Conservation (phyloP, 2,888 invertebrate species). For the Lasius fuliginosus region DNA sequence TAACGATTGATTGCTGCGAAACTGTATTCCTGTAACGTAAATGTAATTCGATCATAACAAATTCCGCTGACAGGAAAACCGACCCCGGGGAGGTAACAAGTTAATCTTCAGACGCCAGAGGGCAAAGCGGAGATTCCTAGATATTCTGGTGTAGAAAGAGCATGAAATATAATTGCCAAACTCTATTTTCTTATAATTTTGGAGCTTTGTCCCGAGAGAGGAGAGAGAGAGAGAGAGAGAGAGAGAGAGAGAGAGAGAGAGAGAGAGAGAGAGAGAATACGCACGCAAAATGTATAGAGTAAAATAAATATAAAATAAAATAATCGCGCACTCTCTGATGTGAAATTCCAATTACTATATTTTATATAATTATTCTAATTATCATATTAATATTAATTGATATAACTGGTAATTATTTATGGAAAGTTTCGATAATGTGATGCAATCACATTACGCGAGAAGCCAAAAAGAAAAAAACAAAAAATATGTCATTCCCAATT, state of each 20-base stretch:
- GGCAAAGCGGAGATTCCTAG: not conserved
- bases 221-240: not conserved
- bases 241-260: not conserved
- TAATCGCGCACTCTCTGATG: not conserved
- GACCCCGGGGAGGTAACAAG: not conserved
- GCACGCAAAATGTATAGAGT: not conserved
- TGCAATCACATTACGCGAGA: not conserved
- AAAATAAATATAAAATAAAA: conserved; percentile 20
- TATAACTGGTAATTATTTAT: conserved; percentile 16
- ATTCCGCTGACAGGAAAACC: conserved; percentile 17
- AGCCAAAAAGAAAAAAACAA: not conserved
- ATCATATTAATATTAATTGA: not conserved
- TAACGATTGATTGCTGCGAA: not conserved
- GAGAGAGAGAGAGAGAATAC: not conserved
- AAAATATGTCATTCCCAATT: not conserved
- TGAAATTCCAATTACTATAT: conserved; percentile 11
- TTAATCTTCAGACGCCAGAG: conserved; percentile 18
- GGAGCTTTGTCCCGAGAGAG: not conserved
- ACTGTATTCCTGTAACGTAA: not conserved
- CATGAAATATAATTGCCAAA: not conserved
- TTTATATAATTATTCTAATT: not conserved
- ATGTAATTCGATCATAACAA: conserved; percentile 10
- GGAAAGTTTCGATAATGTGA: not conserved
- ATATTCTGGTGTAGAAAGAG: not conserved
- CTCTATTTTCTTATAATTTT: conserved; percentile 20